Evolutionary conservation across 2,797 vertebrate genomes (phyloP), one percentile per base, ranked within the genome.

Genomic region (Sciurus vulgaris): DNA sequence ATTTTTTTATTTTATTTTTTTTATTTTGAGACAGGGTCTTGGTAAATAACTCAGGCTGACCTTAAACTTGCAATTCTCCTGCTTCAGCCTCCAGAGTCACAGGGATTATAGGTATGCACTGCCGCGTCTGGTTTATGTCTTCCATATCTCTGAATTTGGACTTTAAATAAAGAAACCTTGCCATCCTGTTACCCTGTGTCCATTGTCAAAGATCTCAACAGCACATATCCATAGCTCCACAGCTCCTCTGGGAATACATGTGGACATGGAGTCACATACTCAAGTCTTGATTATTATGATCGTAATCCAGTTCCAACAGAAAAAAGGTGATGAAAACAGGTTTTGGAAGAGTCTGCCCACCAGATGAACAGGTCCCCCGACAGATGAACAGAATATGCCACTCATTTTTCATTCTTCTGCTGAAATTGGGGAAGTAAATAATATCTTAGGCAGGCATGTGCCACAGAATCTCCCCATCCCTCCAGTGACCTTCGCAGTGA

Each of bases 111-210:
- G 54, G 18, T 56, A 20, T 56, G 54, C 20, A 56, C 54, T 56
- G 54, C 20, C 54, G 6, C 54, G 22, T 56, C 54, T 56, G 54
- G 54, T 56, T 7, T 22, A 73, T 90, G 73, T 63, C 28, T 81
- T 70, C 15, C 59, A 93, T 59, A 63, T 61, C 54, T 93, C 69
- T 93, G 86, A 97, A 89, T 63, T 93, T 93, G 73, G 51, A 76
- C n/a, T 61, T 84, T 2, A 92, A 76, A 96, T 95, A 44, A 90
- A 95, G 90, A 85, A 95, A 93, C 18, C 63, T 93, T 97, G 92
- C 87, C 70, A 56, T 94, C 44, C 3, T 8, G 85, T 76, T 13
- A 63, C 63, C 76, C 69, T 56, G 20, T 35, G 28, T 88, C 79
- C 24, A 89, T 63, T 94, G 88, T 47, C 54, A 97, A 91, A 96